A percentile compares a stretch with the other conserved stretches of the same genome.
These are phyloP conservation scores for Chymomyza amoena DNA, from an alignment of 2,888 invertebrate species.

Conservation along the genomic window DNA sequence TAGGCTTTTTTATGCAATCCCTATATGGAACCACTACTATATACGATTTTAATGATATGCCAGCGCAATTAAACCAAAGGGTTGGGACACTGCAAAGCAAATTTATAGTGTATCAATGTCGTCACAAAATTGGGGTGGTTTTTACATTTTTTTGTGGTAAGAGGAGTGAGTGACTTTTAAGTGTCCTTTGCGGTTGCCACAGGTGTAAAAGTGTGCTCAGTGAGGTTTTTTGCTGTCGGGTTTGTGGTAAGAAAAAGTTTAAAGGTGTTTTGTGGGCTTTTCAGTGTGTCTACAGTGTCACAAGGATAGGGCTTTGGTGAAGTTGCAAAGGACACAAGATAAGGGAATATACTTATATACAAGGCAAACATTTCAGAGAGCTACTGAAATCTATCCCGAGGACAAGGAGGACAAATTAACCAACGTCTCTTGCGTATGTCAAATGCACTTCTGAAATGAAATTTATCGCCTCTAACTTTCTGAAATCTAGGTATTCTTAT, in stretches of 20 bases:
- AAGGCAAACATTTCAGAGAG: too few relatives aligned
- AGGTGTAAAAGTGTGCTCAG: slow-evolving; percentile 49
- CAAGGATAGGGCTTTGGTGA: too few relatives aligned
- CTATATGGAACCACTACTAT: neutral
- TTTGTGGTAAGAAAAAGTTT: neutral
- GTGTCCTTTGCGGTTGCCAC: slow-evolving; percentile 7
- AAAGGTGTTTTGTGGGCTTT: too few relatives aligned
- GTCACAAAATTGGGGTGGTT: neutral
- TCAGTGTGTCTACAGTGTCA: too few relatives aligned
- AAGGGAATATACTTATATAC: too few relatives aligned
- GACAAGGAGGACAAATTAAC: too few relatives aligned
- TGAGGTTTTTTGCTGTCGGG: slow-evolving; percentile 23
- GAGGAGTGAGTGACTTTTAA: neutral
- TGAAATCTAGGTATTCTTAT: too few relatives aligned
- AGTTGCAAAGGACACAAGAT: too few relatives aligned
- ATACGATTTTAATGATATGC: neutral
- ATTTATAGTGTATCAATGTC: neutral
- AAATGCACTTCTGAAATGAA: too few relatives aligned
- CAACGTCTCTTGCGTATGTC: too few relatives aligned
- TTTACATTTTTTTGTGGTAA: neutral
- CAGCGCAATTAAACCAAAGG: slow-evolving; percentile 29
- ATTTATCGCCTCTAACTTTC: too few relatives aligned
- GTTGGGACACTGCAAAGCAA: slow-evolving; percentile 9
- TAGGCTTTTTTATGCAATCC: neutral
- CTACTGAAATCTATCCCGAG: too few relatives aligned